Evolutionary conservation across 2,888 invertebrate species (phyloP).

Genomic region (Campopleginae sp.): DNA sequence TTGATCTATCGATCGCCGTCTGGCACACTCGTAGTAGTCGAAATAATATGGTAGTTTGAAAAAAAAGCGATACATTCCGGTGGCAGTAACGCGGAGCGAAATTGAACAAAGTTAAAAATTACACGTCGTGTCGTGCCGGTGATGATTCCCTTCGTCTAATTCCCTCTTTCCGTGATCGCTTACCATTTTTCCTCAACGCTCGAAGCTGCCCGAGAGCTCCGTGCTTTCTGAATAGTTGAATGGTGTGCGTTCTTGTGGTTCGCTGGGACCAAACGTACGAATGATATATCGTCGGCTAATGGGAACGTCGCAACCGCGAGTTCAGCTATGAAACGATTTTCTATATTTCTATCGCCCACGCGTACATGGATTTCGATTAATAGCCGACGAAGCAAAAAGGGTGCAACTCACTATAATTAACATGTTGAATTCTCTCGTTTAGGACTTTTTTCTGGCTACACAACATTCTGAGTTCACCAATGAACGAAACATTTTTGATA

Average conservation of each 20-base stretch:
- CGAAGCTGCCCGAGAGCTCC: conserved; percentile 36
- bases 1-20: conserved; percentile 35
- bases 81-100: conserved; percentile 14
- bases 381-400: background rate
- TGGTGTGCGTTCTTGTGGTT: conserved; percentile 43
- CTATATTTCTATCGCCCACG: background rate
- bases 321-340: conserved; percentile 10
- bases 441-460: background rate
- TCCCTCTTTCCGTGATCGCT: conserved; percentile 74
- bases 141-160: conserved; percentile 74
- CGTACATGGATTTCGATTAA: background rate
- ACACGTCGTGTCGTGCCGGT: conserved; percentile 68
- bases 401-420: background rate
- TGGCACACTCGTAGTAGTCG: background rate
- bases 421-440: background rate
- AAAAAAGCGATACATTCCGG: conserved; percentile 5
- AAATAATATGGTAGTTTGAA: too few relatives aligned
- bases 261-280: conserved; percentile 54
- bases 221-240: conserved; percentile 61
- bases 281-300: conserved; percentile 69
- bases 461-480: background rate
- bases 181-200: conserved; percentile 74
- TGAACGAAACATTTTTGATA: background rate
- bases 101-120: conserved; percentile 71
- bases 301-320: conserved; percentile 53